Base-by-base conservation (phyloP, 2,797 vertebrate genomes). In the Sebastes elongatus region DNA sequence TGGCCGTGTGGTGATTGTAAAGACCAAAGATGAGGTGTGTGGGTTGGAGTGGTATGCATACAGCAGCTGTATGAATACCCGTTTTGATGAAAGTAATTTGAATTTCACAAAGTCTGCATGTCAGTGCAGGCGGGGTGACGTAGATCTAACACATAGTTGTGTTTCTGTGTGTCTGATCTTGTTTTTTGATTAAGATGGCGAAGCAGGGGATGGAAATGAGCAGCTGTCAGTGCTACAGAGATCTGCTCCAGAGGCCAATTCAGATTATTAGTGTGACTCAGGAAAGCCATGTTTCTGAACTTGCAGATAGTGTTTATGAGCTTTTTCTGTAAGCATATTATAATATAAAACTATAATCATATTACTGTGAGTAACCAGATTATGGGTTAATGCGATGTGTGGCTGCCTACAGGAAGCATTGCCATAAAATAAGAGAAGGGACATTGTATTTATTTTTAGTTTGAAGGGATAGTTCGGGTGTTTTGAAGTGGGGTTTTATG, bases 1-100 rank as follows among this genome's bases (percentile, higher is more conserved):
- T 81, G 5, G 20, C 1, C 2, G 42, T 64, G 49, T 53, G 69
- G 67, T 23, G 78, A 42, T 33, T 71, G 63, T 55, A 46, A 49
- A 56, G 71, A 88, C 49, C 79, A 53, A 60, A 77, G 74, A 70
- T 77, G 82, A 73, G 78, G 83, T 76, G 81, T 18, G 90, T 92
- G 87, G 91, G 91, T 72, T 81, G 76, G 71, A 78, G 75, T 69
- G 46, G 68, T 42, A 81, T 86, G 75, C 68, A 60, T 16, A 63
- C 32, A 70, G 63, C 84, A 78, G 78, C 78, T 81, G 79, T 70
- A 63, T 71, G 69, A 86, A 86, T 74, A 23, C 49, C 33, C 63
- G 60, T 61, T 56, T 35, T 72, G 52, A 81, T 64, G n/a, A 70
- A 42, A 42, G 13, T 52, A 20, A 57, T 86, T 80, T 49, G 22